Evolutionary conservation across 1,140 invertebrate genomes (phyloP).

Genomic region (Onthophagus taurus): DNA sequence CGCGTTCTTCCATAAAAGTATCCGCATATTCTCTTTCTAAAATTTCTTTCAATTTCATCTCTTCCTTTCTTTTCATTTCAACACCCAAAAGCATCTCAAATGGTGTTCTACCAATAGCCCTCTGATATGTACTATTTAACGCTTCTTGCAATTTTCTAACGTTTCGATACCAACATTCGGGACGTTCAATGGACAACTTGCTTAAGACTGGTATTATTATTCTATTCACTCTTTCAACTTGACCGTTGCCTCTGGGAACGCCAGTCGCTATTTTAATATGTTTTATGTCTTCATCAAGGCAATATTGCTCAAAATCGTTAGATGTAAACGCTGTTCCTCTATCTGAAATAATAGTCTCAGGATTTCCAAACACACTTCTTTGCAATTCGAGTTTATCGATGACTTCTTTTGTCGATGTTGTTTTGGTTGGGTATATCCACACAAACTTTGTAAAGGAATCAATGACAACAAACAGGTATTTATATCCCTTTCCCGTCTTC

Average conservation of each 20-base stretch:
- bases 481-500: conserved; percentile 26
- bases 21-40: too few species aligned
- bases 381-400: conserved; percentile 6
- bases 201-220: conserved; percentile 26
- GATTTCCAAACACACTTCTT: conserved; percentile 13
- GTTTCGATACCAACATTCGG: conserved; percentile 29
- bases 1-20: too few species aligned
- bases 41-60: too few species aligned
- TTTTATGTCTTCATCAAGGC: conserved; percentile 18
- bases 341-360: conserved; percentile 17
- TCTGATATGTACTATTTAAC: conserved; percentile 31
- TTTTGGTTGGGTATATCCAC: conserved; percentile 34
- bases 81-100: conserved; percentile 31
- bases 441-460: conserved; percentile 38
- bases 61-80: conserved; percentile 23
- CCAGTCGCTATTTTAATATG: conserved; percentile 22
- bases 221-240: conserved; percentile 30
- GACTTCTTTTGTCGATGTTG: conserved; percentile 24
- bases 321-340: conserved; percentile 26
- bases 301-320: conserved; percentile 21
- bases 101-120: conserved; percentile 29
- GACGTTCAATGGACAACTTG: conserved; percentile 22
- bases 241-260: conserved; percentile 25
- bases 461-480: conserved; percentile 34
- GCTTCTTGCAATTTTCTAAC: conserved; percentile 25